These are phyloP conservation scores for Bibio marci DNA, from an alignment of 2,888 invertebrate genomes.

Conservation along the genomic window DNA sequence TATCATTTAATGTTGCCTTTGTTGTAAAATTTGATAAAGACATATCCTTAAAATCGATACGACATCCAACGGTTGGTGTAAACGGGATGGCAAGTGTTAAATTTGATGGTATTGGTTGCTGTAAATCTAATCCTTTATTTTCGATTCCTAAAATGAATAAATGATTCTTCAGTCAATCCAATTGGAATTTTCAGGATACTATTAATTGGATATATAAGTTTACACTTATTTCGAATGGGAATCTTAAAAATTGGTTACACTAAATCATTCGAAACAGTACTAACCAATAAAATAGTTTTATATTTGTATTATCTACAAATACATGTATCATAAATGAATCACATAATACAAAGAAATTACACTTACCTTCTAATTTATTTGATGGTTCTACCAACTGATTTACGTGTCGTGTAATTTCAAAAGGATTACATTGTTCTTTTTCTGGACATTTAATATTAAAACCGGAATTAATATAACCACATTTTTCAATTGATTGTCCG, in stretches of 20 bases:
- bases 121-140: constrained; percentile 13
- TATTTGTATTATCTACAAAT: too few species aligned
- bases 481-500: constrained; percentile 7
- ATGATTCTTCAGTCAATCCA: background rate
- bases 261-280: too few species aligned
- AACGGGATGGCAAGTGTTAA: constrained; percentile 21
- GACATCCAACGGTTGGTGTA: constrained; percentile 23
- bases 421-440: constrained; percentile 22
- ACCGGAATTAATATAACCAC: constrained; percentile 24
- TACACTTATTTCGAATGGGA: too few species aligned
- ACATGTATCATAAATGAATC: too few species aligned
- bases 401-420: constrained; percentile 21
- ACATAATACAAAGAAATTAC: too few species aligned
- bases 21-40: constrained; percentile 20
- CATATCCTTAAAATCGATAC: constrained; percentile 22
- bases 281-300: too few species aligned
- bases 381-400: background rate
- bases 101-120: constrained; percentile 11
- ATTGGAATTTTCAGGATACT: too few species aligned
- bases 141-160: constrained; percentile 11
- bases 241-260: too few species aligned
- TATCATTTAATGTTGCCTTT: constrained; percentile 23
- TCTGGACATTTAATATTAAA: constrained; percentile 23
- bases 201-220: too few species aligned
- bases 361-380: too few species aligned